Evolutionary conservation across 2,797 vertebrate species (phyloP).

Genomic region (Arrhamphus sclerolepis): DNA sequence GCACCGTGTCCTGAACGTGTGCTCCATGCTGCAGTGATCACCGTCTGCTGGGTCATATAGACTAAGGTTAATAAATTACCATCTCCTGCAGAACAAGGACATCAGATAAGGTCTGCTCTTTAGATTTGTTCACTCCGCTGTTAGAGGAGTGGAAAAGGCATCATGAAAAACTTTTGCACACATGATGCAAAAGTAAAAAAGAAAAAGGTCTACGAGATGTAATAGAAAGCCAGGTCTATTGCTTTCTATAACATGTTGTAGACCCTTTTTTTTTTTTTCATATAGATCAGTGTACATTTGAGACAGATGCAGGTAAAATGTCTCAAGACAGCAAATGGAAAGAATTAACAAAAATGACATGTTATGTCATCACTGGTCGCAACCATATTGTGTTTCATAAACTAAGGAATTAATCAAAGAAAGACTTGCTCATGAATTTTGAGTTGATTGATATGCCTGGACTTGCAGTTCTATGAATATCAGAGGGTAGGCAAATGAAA

Average conservation of each 20-base stretch:
- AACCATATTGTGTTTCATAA: too few relatives aligned
- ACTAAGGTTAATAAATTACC: conserved; percentile 67
- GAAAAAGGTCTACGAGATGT: conserved; percentile 1
- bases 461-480: background rate
- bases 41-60: conserved; percentile 47
- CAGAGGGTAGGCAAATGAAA: conserved; percentile 18
- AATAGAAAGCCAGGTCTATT: conserved; percentile 1
- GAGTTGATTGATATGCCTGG: background rate
- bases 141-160: conserved; percentile 5
- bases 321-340: too few relatives aligned
- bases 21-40: conserved; percentile 33
- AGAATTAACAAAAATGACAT: too few relatives aligned
- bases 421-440: background rate
- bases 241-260: too few relatives aligned
- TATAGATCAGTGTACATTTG: too few relatives aligned
- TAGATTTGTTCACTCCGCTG: conserved; percentile 62
- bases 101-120: conserved; percentile 71
- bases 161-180: conserved; percentile 15
- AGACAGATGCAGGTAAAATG: background rate
- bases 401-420: background rate
- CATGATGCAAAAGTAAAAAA: conserved; percentile 11
- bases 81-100: conserved; percentile 74
- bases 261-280: too few relatives aligned
- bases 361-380: too few relatives aligned
- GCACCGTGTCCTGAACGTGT: conserved; percentile 38